Conservation (phyloP, 2,797 vertebrate species). For the Pyrocephalus nanus region DNA sequence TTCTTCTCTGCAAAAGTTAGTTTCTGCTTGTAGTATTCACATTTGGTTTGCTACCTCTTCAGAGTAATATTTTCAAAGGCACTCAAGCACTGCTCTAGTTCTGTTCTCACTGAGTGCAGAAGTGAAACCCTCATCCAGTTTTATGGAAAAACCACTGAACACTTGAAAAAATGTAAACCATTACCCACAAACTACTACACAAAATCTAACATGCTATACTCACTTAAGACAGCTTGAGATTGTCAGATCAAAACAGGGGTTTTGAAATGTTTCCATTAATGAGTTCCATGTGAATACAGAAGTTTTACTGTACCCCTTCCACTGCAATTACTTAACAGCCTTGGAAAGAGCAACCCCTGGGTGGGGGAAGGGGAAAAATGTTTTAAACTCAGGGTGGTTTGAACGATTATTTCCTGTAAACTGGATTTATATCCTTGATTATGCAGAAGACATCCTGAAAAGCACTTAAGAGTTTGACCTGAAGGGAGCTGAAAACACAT, state of each 20-base stretch:
- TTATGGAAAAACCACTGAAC: constrained; percentile 26
- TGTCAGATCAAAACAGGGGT: constrained; percentile 20
- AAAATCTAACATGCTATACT: constrained; percentile 31
- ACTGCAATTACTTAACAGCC: constrained; percentile 10
- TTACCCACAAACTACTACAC: constrained; percentile 24
- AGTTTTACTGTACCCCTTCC: not conserved
- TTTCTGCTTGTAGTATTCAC: not conserved
- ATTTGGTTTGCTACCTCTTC: not conserved
- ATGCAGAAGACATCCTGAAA: constrained; percentile 41
- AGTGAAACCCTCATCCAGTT: not conserved
- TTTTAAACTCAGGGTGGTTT: constrained; percentile 2
- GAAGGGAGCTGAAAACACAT: constrained; percentile 40
- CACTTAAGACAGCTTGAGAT: constrained; percentile 35
- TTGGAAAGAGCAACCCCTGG: not conserved
- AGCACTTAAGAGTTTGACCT: constrained; percentile 41
- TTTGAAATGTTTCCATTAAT: constrained; percentile 22
- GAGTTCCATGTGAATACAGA: constrained; percentile 40
- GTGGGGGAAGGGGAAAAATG: not conserved
- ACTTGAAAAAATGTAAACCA: constrained; percentile 23
- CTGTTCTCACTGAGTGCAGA: not conserved
- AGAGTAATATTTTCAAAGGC: not conserved
- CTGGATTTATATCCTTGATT: constrained; percentile 39
- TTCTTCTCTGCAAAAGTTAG: not conserved
- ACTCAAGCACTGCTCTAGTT: not conserved
- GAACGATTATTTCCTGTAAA: constrained; percentile 47